Evolutionary conservation across 2,888 invertebrate species (phyloP).

Genomic region (Odontocolon sp.): DNA sequence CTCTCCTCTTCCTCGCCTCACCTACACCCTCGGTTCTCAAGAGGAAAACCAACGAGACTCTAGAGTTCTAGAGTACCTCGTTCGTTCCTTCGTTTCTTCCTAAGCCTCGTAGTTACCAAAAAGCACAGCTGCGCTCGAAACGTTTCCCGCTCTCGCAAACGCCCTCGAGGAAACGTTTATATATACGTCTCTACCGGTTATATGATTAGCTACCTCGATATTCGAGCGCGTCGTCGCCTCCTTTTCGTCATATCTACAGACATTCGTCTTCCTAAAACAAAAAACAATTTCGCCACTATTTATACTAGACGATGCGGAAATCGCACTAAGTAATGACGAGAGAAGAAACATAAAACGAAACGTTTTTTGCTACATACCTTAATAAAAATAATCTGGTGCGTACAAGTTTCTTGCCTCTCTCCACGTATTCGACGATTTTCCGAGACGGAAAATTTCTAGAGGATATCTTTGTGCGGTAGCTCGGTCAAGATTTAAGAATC

Average conservation of each 20-base stretch:
- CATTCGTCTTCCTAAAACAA: too few relatives aligned
- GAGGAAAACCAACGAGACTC: constrained; percentile 45
- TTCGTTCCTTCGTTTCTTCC: constrained; percentile 29
- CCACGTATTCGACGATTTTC: constrained; percentile 48
- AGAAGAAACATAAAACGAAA: too few relatives aligned
- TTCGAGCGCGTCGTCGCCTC: not conserved
- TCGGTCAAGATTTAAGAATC: constrained; percentile 51
- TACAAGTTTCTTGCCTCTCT: not conserved
- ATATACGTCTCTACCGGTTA: too few relatives aligned
- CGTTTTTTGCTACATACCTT: too few relatives aligned
- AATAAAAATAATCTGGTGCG: too few relatives aligned
- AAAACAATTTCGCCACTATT: too few relatives aligned
- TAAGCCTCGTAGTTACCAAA: constrained; percentile 29
- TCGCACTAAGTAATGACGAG: too few relatives aligned
- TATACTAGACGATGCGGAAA: too few relatives aligned
- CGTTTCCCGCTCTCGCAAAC: constrained; percentile 37
- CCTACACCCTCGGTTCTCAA: constrained; percentile 35
- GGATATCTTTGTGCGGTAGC: constrained; percentile 57
- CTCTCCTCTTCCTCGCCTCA: constrained; percentile 40
- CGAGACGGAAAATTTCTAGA: constrained; percentile 55
- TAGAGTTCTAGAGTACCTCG: constrained; percentile 40
- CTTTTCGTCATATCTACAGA: not conserved
- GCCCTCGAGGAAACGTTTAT: constrained; percentile 15
- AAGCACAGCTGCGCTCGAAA: constrained; percentile 51
- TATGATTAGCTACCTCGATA: too few relatives aligned